Conservation (phyloP, 1,140 invertebrate genomes). For the Pinna nobilis region DNA sequence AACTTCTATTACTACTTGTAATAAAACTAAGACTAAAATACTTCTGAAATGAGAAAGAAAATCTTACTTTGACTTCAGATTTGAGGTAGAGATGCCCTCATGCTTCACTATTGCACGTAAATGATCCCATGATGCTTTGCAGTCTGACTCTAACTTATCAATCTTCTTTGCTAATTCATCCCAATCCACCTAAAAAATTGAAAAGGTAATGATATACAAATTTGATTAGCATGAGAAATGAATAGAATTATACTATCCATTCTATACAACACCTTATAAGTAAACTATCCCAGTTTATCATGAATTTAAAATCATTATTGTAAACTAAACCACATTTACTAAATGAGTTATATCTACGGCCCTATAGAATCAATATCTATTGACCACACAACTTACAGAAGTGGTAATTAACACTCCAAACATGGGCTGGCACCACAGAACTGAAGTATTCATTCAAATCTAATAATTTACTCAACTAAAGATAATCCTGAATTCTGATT, state of each 20-base stretch:
- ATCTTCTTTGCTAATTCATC: slow-evolving; percentile 81
- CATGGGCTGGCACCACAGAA: neutral
- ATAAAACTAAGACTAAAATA: neutral
- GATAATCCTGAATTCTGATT: too few species aligned
- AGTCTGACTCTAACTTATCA: slow-evolving; percentile 92
- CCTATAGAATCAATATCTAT: too few species aligned
- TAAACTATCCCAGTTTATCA: too few species aligned
- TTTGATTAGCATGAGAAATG: neutral
- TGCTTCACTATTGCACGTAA: slow-evolving; percentile 97
- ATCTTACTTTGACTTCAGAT: slow-evolving; percentile 68
- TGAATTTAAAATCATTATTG: too few species aligned
- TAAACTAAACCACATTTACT: too few species aligned
- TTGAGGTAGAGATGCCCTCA: slow-evolving; percentile 84
- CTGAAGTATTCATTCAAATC: neutral
- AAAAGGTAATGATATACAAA: neutral
- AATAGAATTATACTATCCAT: neutral
- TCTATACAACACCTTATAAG: too few species aligned
- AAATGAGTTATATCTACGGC: too few species aligned
- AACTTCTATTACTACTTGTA: neutral
- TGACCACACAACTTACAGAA: neutral
- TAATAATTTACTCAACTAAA: too few species aligned
- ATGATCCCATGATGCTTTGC: slow-evolving; percentile 98
- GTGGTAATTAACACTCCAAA: neutral
- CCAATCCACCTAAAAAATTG: slow-evolving; percentile 72
- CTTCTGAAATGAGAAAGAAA: neutral